Conservation (phyloP, 2,888 invertebrate species). For the Drosophila emarginata region DNA sequence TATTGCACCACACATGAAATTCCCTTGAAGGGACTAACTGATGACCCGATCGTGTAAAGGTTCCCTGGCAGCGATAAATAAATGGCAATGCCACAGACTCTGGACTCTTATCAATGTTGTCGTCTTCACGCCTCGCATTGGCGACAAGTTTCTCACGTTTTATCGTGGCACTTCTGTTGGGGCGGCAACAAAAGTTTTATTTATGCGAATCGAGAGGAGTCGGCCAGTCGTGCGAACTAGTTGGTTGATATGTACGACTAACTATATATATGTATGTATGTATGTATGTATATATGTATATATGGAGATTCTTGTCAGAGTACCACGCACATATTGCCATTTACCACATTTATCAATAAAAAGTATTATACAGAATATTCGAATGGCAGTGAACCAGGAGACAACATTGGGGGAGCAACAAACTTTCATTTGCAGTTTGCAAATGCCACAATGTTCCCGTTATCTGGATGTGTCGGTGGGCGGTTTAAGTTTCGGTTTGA, state of each 20-base stretch:
- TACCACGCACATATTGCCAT: slow-evolving; percentile 29
- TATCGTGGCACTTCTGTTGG: slow-evolving; percentile 46
- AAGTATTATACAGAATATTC: slow-evolving; percentile 23
- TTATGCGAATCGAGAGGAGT: slow-evolving; percentile 31
- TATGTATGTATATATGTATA: slow-evolving; percentile 32
- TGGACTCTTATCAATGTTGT: slow-evolving; percentile 1
- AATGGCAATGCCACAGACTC: slow-evolving; percentile 54
- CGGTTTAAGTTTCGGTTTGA: slow-evolving; percentile 69
- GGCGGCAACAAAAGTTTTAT: slow-evolving; percentile 56
- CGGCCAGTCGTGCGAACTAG: slow-evolving; percentile 40
- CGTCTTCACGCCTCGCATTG: slow-evolving; percentile 37
- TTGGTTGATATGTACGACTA: slow-evolving; percentile 40
- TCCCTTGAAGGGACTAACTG: slow-evolving; percentile 15
- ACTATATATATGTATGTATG: slow-evolving; percentile 12
- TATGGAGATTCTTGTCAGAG: slow-evolving; percentile 45
- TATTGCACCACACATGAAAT: background rate
- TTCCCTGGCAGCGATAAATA: slow-evolving; percentile 71
- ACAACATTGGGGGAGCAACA: slow-evolving; percentile 10
- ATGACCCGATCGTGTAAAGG: slow-evolving; percentile 55
- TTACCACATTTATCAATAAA: slow-evolving; percentile 41
- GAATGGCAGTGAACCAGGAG: slow-evolving; percentile 12
- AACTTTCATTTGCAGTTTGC: slow-evolving; percentile 43
- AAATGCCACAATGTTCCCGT: slow-evolving; percentile 63
- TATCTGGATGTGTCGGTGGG: slow-evolving; percentile 60
- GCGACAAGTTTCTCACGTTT: slow-evolving; percentile 55